A percentile compares a stretch with the other conserved stretches of the same genome.
Evolutionary conservation across 1,140 invertebrate genomes (phyloP).

Genomic region (Subanguina moxae): DNA sequence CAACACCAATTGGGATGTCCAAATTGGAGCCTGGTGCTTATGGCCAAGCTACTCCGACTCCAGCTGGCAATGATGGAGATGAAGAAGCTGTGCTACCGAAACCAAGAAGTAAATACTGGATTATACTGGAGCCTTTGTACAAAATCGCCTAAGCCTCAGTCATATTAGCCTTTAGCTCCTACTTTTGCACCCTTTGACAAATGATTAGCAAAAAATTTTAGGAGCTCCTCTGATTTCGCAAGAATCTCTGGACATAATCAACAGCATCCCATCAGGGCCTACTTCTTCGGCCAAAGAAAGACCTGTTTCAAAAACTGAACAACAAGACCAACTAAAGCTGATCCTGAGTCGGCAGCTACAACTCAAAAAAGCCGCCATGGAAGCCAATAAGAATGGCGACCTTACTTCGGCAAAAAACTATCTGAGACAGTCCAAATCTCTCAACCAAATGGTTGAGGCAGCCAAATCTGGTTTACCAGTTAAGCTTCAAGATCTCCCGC

Average conservation of each 20-base stretch:
- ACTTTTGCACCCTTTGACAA: too few species aligned
- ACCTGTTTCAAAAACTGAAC: not conserved
- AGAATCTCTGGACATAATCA: too few species aligned
- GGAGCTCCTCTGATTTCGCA: too few species aligned
- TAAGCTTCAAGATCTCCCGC: constrained; percentile 20
- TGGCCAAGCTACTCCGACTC: not conserved
- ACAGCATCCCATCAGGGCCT: not conserved
- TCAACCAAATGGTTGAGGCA: constrained; percentile 18
- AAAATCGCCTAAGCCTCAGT: too few species aligned
- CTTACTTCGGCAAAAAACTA: constrained; percentile 6
- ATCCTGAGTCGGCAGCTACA: constrained; percentile 21
- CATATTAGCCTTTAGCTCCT: too few species aligned
- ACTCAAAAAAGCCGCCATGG: constrained; percentile 18
- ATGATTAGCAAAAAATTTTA: too few species aligned
- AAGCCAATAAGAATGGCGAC: constrained; percentile 25
- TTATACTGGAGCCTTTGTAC: too few species aligned
- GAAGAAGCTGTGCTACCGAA: not conserved
- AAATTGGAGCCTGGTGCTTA: not conserved
- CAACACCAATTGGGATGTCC: not conserved
- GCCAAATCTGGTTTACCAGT: constrained; percentile 27
- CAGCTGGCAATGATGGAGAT: not conserved
- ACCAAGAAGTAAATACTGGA: too few species aligned
- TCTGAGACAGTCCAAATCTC: constrained; percentile 1
- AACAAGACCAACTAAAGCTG: constrained; percentile 20
- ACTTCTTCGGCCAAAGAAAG: not conserved